Base-by-base conservation (phyloP, 2,888 invertebrate genomes). In the Deladenus siricidicola region DNA sequence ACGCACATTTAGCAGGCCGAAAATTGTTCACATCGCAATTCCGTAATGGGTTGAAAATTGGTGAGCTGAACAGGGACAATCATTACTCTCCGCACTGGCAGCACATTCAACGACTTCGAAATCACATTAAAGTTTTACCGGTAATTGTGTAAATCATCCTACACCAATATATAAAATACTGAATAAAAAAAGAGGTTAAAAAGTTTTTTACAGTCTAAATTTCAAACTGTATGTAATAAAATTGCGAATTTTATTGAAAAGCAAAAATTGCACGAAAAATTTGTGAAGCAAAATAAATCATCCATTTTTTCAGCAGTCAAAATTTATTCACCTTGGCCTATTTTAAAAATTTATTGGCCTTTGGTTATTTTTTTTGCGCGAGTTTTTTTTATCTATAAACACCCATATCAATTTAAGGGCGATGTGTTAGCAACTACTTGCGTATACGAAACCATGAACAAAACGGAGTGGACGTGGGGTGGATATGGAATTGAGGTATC, bases 41-140 rank as follows among this genome's bases (percentile, higher is more conserved):
- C 52, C 84, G 92, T 17, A 85, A 71, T n/a, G 89, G 89, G 1
- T 82, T 85, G 17, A 92, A 94, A 80, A 81, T 94, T 49, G 86
- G 87, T 0, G 84, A 86, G 69, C 81, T 99, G 19, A 94, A 96
- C 81, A 84, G 87, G 64, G 98, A 99, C 80, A 85, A 89, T 80
- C 96, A 93, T 81, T 98, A 90, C 81, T 92, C 91, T 58, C 89
- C 93, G 1, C 94, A 98, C 83, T 98, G 92, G 81, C 98, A 98
- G 81, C 96, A 96, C 82, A 96, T 96, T 73, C 83, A 94, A 63
- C 84, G 87, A 55, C 82, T 96, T 55, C 88, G 88, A 70, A 83
- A 84, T 60, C 87, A 86, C n/a, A 87, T 90, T 0, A 85, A 83
- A 58, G 83, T 98, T 21, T 79, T 90, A 65, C 92, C 91, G 71